These are phyloP conservation scores for Lingula anatina DNA, from an alignment of 2,888 invertebrate genomes.

Conservation along the genomic window DNA sequence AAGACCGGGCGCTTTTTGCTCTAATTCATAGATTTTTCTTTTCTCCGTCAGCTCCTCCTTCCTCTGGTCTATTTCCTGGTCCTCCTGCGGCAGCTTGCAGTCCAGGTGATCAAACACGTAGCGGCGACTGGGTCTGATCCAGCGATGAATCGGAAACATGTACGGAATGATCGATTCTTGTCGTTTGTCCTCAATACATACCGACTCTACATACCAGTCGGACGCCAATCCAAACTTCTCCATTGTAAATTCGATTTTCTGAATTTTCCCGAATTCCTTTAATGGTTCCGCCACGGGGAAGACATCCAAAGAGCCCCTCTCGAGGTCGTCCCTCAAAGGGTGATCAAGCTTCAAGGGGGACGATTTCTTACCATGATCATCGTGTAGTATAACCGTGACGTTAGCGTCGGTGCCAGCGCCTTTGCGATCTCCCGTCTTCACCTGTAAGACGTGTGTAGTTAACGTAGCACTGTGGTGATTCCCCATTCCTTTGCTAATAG, in stretches of 20 bases:
- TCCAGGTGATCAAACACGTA: constrained; percentile 40
- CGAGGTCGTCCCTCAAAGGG: constrained; percentile 20
- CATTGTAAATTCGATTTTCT: constrained; percentile 33
- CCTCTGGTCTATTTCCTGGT: constrained; percentile 32
- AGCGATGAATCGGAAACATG: constrained; percentile 42
- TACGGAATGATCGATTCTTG: constrained; percentile 12
- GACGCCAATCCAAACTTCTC: constrained; percentile 36
- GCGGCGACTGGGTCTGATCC: constrained; percentile 33
- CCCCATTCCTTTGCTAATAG: too few relatives aligned
- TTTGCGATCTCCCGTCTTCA: constrained; percentile 48
- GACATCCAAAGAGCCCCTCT: not conserved
- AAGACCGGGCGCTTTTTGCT: constrained; percentile 21
- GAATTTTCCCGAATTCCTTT: not conserved
- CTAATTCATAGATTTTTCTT: constrained; percentile 25
- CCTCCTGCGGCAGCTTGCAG: constrained; percentile 39
- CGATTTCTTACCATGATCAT: constrained; percentile 31
- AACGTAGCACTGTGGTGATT: too few relatives aligned
- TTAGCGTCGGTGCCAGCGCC: constrained; percentile 44
- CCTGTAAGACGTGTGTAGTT: too few relatives aligned
- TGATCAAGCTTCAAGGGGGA: constrained; percentile 31
- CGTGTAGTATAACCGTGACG: constrained; percentile 38
- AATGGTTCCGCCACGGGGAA: constrained; percentile 1
- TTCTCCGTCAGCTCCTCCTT: constrained; percentile 35
- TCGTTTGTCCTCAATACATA: constrained; percentile 18
- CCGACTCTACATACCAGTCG: constrained; percentile 39